A percentile compares a stretch with the other conserved stretches of the same genome.
Conservation (phyloP, 2,888 invertebrate species). For the Nezara viridula region DNA sequence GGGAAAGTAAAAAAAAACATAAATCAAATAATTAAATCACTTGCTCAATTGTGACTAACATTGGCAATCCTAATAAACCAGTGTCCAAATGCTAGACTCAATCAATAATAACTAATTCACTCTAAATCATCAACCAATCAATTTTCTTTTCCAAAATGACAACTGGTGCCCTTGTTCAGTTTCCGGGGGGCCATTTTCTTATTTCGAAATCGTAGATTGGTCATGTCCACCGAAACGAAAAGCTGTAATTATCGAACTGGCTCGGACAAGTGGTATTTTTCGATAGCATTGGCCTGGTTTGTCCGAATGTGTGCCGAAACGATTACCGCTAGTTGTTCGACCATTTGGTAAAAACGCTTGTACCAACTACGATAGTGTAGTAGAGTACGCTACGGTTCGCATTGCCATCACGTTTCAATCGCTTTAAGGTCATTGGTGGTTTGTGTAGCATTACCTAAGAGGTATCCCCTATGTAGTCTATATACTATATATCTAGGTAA, state of each 20-base stretch:
- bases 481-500: too few species aligned
- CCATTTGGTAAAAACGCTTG: background rate
- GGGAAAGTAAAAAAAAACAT: too few species aligned
- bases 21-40: too few species aligned
- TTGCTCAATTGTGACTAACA: too few species aligned
- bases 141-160: constrained; percentile 16
- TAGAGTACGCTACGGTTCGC: background rate
- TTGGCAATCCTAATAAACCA: background rate
- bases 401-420: background rate
- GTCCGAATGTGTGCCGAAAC: constrained; percentile 10
- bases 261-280: background rate
- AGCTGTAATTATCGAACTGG: constrained; percentile 26
- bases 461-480: too few species aligned
- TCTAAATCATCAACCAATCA: background rate
- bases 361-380: background rate
- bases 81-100: background rate
- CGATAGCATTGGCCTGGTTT: constrained; percentile 33
- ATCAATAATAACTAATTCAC: background rate
- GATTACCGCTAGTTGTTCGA: background rate
- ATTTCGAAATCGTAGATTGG: background rate
- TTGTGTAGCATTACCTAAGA: background rate
- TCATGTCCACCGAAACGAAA: background rate
- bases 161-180: background rate
- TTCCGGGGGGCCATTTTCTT: background rate
- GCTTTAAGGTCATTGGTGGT: background rate